Conservation (phyloP, 2,113 vertebrate species). For the Rafetus swinhoei region DNA sequence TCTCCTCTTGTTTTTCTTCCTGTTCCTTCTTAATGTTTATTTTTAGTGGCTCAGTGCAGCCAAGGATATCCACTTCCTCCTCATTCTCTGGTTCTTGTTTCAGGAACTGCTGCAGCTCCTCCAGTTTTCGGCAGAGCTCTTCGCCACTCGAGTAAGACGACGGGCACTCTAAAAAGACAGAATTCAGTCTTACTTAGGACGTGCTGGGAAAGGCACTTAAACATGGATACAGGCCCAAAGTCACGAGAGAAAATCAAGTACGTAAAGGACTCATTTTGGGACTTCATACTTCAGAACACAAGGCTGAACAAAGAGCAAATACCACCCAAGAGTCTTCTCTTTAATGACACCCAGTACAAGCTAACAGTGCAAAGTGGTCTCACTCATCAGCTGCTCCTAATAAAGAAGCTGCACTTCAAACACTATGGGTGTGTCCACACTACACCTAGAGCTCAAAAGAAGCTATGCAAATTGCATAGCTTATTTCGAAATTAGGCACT, state of each 20-base stretch:
- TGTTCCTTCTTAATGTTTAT: conserved; percentile 92
- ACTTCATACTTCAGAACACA: neutral
- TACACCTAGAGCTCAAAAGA: too few species aligned
- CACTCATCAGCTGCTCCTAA: neutral
- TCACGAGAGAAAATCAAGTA: conserved; percentile 2
- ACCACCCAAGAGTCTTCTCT: neutral
- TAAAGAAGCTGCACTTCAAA: conserved; percentile 3
- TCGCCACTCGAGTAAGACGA: conserved; percentile 88
- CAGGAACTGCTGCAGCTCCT: conserved; percentile 92
- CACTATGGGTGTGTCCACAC: neutral
- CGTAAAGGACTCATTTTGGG: conserved; percentile 21
- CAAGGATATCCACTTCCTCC: conserved; percentile 91
- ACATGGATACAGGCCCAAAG: conserved; percentile 48
- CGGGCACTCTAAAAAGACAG: conserved; percentile 85
- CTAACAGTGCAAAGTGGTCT: neutral
- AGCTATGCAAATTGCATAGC: too few species aligned
- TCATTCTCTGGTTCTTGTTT: conserved; percentile 91
- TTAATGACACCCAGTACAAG: neutral
- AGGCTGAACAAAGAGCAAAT: conserved; percentile 3
- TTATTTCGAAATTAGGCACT: too few species aligned
- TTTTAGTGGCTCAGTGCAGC: conserved; percentile 81
- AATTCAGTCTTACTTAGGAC: conserved; percentile 14
- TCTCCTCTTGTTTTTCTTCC: conserved; percentile 87
- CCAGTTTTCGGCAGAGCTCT: conserved; percentile 87
- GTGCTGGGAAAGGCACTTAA: conserved; percentile 38